phyloP scores from a whole-genome alignment of 2,888 invertebrate genomes.

The Mythimna ferrago region DNA sequence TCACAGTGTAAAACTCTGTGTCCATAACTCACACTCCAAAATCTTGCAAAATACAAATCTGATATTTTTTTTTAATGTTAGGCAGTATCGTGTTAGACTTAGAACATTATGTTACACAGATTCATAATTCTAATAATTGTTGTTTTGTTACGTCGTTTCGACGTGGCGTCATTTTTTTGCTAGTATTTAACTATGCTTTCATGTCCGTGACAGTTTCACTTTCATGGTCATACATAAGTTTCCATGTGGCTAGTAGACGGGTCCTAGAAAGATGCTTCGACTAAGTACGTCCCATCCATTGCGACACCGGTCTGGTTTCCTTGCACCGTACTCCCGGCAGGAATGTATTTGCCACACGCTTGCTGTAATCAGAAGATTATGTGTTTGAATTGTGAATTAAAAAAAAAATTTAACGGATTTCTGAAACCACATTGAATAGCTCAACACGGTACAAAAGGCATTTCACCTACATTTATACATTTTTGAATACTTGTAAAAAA shows the following conservation, averaged over 20 bases:
- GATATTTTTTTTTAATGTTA: constrained; percentile 79
- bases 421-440: neutral
- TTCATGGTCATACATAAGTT: constrained; percentile 80
- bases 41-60: constrained; percentile 74
- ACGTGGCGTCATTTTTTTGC: constrained; percentile 53
- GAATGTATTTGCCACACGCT: constrained; percentile 97
- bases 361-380: constrained; percentile 89
- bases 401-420: neutral
- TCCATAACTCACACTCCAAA: constrained; percentile 67
- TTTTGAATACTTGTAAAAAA: neutral
- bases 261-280: constrained; percentile 95
- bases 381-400: constrained; percentile 41
- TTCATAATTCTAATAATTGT: constrained; percentile 86
- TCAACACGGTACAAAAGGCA: neutral
- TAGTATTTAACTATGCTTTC: constrained; percentile 60
- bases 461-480: neutral
- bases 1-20: constrained; percentile 67
- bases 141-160: constrained; percentile 62
- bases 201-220: constrained; percentile 65
- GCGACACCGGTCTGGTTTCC: constrained; percentile 95
- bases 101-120: constrained; percentile 79
- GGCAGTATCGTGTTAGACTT: constrained; percentile 88
- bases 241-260: constrained; percentile 83
- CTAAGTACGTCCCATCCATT: constrained; percentile 96
- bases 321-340: constrained; percentile 95